Base-by-base conservation (phyloP, 1,140 invertebrate genomes). In the Colletes latitarsis region DNA sequence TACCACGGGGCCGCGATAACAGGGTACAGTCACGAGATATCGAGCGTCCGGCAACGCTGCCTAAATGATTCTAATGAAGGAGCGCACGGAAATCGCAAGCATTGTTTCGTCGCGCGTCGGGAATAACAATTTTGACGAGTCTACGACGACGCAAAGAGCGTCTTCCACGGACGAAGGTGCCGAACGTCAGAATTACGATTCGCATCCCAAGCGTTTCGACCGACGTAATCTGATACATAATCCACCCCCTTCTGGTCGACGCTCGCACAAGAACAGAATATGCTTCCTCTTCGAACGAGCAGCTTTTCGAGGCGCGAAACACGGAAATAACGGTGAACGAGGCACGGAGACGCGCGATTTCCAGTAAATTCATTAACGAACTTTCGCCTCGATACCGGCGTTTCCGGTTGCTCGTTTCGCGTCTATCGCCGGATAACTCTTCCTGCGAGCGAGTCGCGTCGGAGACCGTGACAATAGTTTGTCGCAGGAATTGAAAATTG, bases 31-130 rank as follows among this genome's bases (percentile, higher is more conserved):
- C 4, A 15, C 43, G 6, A 66, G 39, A 17, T 49, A 30, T 30
- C 43, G 46, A 21, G 19, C 62, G 58, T 78, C 60, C 60, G 68
- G 39, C 49, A 78, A 53, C 62, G 70, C 43, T 19, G 30, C 53
- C 69, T 75, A 68, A 74, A 75, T 53, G 71, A 80, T 68, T 75
- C 72, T 80, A 80, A 80, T 57, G 63, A 75, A 60, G 71, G 63
- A 30, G 30, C 46, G 78, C 43, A 46, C 71, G 78, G 78, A 80
- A 75, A 80, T 80, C 72, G 78, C 72, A 74, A 67, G 78, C 78
- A 80, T 80, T 80, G 78, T 80, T 68, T 75, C 78, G 21, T 4
- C 21, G 14, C 78, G 78, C 46, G 78, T 10, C 72, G 4, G n/a
- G 78, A 80, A 80, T 80, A 67, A 74, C 41, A 41, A 80, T 67